phyloP scores from a whole-genome alignment of 2,888 invertebrate species.

The Hofmannophila pseudospretella region DNA sequence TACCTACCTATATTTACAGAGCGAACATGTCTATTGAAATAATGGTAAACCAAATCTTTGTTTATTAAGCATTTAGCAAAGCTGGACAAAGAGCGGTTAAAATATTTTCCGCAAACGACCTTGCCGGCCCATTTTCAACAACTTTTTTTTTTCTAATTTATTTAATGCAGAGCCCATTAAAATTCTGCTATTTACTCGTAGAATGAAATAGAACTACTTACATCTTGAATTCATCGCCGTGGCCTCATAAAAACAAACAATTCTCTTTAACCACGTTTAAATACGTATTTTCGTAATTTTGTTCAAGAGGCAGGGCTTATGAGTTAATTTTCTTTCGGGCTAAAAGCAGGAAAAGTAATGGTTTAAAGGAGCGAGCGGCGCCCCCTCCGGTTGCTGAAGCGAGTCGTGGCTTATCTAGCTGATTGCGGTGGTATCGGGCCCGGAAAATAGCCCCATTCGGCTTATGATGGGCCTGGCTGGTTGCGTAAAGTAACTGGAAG shows the following conservation, averaged over 20 bases:
- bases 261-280: slow-evolving; percentile 1
- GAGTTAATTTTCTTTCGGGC: slow-evolving; percentile 16
- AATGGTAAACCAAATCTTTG: no score
- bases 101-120: no score
- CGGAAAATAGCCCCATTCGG: slow-evolving; percentile 28
- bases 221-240: no score
- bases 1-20: no score
- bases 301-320: slow-evolving; percentile 16
- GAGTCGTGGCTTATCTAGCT: slow-evolving; percentile 44
- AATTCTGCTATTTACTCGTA: no score
- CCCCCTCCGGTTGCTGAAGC: slow-evolving; percentile 24
- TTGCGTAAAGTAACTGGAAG: slow-evolving; percentile 22
- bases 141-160: no score
- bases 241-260: background rate
- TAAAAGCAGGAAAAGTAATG: slow-evolving; percentile 40
- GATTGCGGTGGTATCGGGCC: slow-evolving; percentile 43
- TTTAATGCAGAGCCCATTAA: no score
- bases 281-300: slow-evolving; percentile 14
- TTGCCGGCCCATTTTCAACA: no score
- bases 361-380: slow-evolving; percentile 41
- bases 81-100: no score
- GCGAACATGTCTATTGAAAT: no score
- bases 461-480: slow-evolving; percentile 27
- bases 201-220: no score
- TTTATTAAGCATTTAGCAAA: no score